phyloP scores from a whole-genome alignment of 1,140 invertebrate genomes.

The Leptonema lineaticorne region DNA sequence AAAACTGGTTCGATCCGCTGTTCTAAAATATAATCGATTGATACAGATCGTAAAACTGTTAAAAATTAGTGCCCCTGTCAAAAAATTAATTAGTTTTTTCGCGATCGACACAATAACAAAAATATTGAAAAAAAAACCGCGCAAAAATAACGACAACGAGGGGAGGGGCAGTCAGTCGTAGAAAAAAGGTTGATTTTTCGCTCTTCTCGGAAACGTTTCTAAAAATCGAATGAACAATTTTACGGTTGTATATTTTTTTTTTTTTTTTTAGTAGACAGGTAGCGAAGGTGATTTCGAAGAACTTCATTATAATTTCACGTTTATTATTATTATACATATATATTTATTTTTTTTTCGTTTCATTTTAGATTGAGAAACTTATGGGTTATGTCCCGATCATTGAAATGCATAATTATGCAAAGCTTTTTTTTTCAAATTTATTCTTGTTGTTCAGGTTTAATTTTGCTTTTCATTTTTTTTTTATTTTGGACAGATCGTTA shows the following conservation, averaged over 20 bases:
- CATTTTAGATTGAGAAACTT: conserved; percentile 1
- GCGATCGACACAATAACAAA: no score
- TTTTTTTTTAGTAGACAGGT: no score
- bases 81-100: conserved; percentile 15
- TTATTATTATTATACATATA: background rate
- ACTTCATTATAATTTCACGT: conserved; percentile 9
- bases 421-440: no score
- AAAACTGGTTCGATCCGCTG: background rate
- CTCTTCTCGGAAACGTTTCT: background rate
- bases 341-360: background rate
- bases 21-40: background rate
- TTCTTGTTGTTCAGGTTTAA: no score
- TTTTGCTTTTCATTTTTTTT: no score
- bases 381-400: conserved; percentile 6
- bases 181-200: background rate
- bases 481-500: no score
- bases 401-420: no score
- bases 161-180: no score
- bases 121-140: no score
- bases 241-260: conserved; percentile 5
- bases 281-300: conserved; percentile 5
- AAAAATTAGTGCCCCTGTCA: conserved; percentile 15
- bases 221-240: conserved; percentile 1
- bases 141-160: no score
- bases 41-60: background rate